Base-by-base conservation (phyloP, 2,113 vertebrate species). In the Rhombomys opimus region DNA sequence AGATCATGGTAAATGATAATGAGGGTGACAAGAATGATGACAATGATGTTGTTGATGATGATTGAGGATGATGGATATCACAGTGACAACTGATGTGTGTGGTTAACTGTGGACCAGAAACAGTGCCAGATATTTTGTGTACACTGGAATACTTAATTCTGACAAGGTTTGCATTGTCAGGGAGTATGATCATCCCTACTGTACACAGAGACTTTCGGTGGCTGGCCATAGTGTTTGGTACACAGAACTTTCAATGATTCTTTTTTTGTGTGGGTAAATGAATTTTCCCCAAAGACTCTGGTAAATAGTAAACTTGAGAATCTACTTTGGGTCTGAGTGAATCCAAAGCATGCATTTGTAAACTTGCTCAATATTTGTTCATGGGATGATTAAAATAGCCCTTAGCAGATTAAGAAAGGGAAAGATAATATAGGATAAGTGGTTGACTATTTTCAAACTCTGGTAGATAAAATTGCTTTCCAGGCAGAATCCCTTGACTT, bases 391-490 rank as follows among this genome's bases (percentile, higher is more conserved):
- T 46, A 59, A 92, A 57, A 80, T 27, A 78, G 63, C 11, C 63
- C 32, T 50, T 94, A 65, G 67, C 30, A 70, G 32, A 88, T 50
- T 20, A 72, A 90, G 35, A 94, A 96, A 88, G 30, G 38, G 46
- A 61, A 54, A 7, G 57, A 12, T 41, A 81, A 77, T 82, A 38
- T 72, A 73, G 9, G 17, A 54, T n/a, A 82, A 20, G 30, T 93
- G 96, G 52, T 57, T 76, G 54, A 76, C 57, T 93, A 23, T 82
- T 95, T 90, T 90, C 18, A 27, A 95, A 78, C 7, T 23, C 50
- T 32, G 27, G 73, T 78, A 87, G 72, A 25, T 88, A 61, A 82
- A 87, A 77, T 61, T 88, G 61, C 77, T 65, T 88, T 95, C 82
- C 27, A 87, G 67, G 25, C 3, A 22, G 54, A 57, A 2, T 70